A percentile compares a stretch with the other conserved stretches of the same genome.
Conservation (phyloP, 2,113 vertebrate species). For the Tetrao urogallus region DNA sequence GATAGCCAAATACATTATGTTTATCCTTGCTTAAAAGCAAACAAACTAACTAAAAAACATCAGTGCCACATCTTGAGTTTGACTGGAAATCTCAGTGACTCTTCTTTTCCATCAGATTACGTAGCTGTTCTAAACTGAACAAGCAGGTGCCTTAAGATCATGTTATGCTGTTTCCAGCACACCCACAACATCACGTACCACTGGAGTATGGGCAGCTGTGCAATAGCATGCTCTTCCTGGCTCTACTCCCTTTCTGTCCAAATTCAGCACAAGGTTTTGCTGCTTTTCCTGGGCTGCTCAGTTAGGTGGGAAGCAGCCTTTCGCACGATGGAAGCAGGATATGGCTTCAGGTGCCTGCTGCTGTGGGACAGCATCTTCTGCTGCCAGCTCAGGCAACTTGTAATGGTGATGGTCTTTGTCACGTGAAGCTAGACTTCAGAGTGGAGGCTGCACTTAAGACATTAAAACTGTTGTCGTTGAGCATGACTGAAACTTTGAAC, state of each 20-base stretch:
- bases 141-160: background rate
- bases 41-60: background rate
- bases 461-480: rapidly evolving
- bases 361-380: background rate
- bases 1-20: background rate
- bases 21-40: background rate
- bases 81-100: background rate
- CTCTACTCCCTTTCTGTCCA: background rate
- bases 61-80: background rate
- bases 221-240: background rate
- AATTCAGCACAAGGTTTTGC: background rate
- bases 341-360: background rate
- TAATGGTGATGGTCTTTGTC: background rate
- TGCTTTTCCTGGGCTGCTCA: background rate
- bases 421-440: background rate
- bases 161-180: background rate
- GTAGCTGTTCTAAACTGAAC: background rate
- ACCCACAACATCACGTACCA: rapidly evolving
- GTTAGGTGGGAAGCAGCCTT: background rate
- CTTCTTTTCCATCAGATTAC: background rate
- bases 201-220: background rate
- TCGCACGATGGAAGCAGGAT: rapidly evolving
- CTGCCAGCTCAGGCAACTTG: background rate
- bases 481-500: background rate
- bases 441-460: background rate